These are phyloP conservation scores for Volucella bombylans DNA, from an alignment of 2,888 invertebrate genomes.

Conservation along the genomic window DNA sequence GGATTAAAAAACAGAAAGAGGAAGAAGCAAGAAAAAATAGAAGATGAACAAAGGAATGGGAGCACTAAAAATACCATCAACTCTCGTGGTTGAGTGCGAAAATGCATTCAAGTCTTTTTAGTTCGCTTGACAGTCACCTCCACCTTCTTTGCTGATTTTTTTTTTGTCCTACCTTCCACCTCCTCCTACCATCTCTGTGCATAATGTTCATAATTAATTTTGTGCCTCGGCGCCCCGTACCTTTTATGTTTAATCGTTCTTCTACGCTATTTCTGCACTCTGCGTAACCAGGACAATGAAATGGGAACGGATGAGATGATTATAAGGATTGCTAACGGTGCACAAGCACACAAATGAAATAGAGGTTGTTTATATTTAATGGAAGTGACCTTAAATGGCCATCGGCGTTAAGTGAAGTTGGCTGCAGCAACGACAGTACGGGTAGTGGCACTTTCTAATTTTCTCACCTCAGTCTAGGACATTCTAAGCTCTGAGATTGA, in stretches of 20 bases:
- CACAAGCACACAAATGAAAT: conserved; percentile 37
- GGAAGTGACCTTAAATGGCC: conserved; percentile 67
- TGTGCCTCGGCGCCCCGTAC: conserved; percentile 47
- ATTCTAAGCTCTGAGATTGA: conserved; percentile 40
- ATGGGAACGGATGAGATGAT: conserved; percentile 53
- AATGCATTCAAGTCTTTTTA: conserved; percentile 51
- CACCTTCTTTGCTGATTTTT: not conserved
- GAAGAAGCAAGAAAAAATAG: not conserved
- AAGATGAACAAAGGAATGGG: conserved; percentile 5
- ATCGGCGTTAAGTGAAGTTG: conserved; percentile 53
- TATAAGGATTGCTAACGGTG: conserved; percentile 52
- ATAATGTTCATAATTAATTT: conserved; percentile 71
- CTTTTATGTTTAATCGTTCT: conserved; percentile 67
- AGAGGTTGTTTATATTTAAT: conserved; percentile 58
- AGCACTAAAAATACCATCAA: conserved; percentile 55
- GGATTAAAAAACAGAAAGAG: conserved; percentile 15
- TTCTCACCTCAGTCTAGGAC: conserved; percentile 35
- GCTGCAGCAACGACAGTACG: conserved; percentile 22
- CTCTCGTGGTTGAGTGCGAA: conserved; percentile 39
- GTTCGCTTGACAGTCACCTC: conserved; percentile 31
- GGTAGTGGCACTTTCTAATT: conserved; percentile 60
- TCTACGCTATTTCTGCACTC: conserved; percentile 42
- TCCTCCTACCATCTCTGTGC: conserved; percentile 30
- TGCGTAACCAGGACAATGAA: conserved; percentile 50
- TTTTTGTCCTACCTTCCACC: not conserved